These are phyloP conservation scores for Lophura nycthemera DNA, from an alignment of 2,113 vertebrate genomes.

Conservation along the genomic window DNA sequence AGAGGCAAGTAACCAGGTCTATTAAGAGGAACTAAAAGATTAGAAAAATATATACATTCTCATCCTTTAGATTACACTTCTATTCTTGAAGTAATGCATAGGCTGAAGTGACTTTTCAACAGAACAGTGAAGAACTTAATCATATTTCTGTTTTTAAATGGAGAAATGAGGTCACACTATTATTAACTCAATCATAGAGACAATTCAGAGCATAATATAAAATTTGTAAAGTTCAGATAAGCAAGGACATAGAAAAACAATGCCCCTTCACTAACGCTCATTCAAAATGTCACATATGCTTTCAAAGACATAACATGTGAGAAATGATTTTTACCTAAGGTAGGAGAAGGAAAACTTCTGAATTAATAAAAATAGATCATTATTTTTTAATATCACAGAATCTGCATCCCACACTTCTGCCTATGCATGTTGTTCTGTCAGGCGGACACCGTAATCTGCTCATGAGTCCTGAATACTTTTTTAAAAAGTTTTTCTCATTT, in stretches of 20 bases:
- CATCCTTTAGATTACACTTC: conserved; percentile 8
- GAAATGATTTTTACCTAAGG: background rate
- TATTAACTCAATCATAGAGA: conserved; percentile 30
- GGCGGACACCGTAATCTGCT: background rate
- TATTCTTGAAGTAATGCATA: background rate
- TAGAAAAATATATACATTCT: conserved; percentile 18
- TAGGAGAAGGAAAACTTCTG: background rate
- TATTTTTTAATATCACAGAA: background rate
- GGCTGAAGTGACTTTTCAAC: background rate
- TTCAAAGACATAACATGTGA: background rate
- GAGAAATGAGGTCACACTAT: background rate
- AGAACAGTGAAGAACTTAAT: background rate
- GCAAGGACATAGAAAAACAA: background rate
- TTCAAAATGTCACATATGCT: conserved; percentile 6
- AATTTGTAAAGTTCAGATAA: conserved; percentile 24
- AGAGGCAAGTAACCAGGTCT: conserved; percentile 15
- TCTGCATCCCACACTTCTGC: background rate
- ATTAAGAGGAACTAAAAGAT: conserved; percentile 27
- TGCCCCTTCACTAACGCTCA: background rate
- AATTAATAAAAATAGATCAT: background rate
- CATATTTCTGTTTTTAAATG: background rate
- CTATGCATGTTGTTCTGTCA: background rate
- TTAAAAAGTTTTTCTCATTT: background rate
- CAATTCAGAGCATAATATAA: conserved; percentile 33
- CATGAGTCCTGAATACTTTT: background rate